Evolutionary conservation across 2,113 vertebrate species (phyloP).

Genomic region (Notothenia rossii): DNA sequence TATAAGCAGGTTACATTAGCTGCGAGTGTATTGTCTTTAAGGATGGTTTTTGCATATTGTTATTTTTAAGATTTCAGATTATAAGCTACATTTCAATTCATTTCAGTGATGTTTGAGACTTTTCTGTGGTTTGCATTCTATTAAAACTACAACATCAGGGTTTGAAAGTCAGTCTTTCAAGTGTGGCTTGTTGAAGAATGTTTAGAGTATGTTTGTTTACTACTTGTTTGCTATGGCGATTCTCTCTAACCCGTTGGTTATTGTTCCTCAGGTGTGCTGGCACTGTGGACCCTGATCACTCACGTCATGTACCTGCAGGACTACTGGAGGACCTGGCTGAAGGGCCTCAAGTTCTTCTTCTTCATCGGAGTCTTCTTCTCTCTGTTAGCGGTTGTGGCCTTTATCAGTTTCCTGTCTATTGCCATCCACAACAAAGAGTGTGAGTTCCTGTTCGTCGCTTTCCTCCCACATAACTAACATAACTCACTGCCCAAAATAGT

Average conservation of each 20-base stretch:
- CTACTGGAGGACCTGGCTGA: constrained; percentile 97
- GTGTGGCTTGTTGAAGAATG: no score
- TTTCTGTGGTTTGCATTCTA: not conserved
- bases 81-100: not conserved
- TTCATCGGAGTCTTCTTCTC: constrained; percentile 88
- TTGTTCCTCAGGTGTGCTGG: constrained; percentile 89
- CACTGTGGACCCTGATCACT: constrained; percentile 93
- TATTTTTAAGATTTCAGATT: no score
- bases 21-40: no score
- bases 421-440: constrained; percentile 89
- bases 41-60: not conserved
- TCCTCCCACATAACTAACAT: not conserved
- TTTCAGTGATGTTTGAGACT: not conserved
- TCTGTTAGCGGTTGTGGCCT: constrained; percentile 84
- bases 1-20: no score
- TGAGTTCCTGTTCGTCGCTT: constrained; percentile 77
- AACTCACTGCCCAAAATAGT: not conserved
- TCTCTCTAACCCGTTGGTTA: not conserved
- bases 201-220: no score
- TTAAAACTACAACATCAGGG: not conserved
- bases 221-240: no score
- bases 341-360: constrained; percentile 94
- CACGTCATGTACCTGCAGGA: constrained; percentile 98
- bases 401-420: constrained; percentile 88
- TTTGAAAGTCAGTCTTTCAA: not conserved